Evolutionary conservation across 2,113 vertebrate genomes (phyloP).

Genomic region (Campylomormyrus tamandua): DNA sequence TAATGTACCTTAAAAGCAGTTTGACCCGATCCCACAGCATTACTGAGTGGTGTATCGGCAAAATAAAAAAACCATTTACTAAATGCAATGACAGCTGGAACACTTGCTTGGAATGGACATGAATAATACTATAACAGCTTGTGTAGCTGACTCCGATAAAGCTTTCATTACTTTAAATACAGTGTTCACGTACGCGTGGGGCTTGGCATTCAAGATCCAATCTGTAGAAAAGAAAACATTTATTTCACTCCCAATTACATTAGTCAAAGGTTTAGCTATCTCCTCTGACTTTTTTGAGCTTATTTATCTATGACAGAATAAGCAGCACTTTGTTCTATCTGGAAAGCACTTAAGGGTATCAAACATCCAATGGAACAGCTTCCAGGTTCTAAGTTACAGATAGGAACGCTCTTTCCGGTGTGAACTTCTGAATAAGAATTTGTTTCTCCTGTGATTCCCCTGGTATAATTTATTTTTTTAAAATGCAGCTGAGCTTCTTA

Average conservation of each 20-base stretch:
- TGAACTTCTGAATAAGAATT: neutral
- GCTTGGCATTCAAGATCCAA: neutral
- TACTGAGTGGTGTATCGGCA: neutral
- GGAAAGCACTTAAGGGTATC: neutral
- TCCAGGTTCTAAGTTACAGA: neutral
- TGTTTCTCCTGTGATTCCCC: neutral
- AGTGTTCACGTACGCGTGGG: neutral
- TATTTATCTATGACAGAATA: neutral
- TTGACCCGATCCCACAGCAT: neutral
- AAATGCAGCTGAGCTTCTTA: neutral
- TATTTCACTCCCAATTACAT: neutral
- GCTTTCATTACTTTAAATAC: slow-evolving; percentile 6
- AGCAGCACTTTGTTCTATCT: neutral
- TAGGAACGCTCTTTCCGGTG: neutral
- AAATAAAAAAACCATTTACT: neutral
- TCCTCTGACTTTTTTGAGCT: neutral
- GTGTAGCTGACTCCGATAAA: neutral
- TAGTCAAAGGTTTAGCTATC: neutral
- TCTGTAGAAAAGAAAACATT: neutral
- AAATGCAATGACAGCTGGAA: neutral
- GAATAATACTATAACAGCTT: neutral
- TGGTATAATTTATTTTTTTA: neutral
- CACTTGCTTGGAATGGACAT: neutral
- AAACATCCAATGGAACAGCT: neutral
- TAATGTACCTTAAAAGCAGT: neutral